Evolutionary conservation across 1,140 invertebrate species (phyloP).

Genomic region (Solenopsis invicta): DNA sequence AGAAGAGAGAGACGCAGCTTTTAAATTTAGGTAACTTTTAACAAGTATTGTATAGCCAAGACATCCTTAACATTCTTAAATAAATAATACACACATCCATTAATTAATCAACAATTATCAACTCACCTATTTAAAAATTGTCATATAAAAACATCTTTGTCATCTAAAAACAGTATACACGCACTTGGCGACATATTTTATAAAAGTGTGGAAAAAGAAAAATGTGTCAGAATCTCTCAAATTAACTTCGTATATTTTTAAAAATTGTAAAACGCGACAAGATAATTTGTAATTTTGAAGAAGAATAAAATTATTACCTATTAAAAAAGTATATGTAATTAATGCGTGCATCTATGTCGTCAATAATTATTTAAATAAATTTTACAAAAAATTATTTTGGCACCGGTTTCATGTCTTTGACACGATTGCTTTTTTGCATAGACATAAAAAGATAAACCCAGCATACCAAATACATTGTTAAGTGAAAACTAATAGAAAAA

Average conservation of each 20-base stretch:
- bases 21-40: too few species aligned
- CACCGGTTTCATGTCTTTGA: not conserved
- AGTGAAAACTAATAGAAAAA: not conserved
- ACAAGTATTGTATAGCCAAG: too few species aligned
- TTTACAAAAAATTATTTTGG: not conserved
- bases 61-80: constrained; percentile 39
- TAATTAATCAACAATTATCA: constrained; percentile 53
- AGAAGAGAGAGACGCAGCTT: too few species aligned
- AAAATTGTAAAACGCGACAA: not conserved
- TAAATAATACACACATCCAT: constrained; percentile 54
- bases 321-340: constrained; percentile 33
- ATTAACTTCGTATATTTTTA: not conserved
- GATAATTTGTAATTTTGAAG: not conserved
- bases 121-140: constrained; percentile 19
- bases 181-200: constrained; percentile 69
- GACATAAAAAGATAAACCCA: not conserved
- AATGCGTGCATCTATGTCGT: not conserved
- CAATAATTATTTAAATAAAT: not conserved
- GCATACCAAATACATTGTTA: not conserved
- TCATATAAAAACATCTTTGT: constrained; percentile 53
- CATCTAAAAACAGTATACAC: constrained; percentile 53
- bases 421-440: not conserved
- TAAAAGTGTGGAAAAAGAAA: not conserved
- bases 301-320: constrained; percentile 58
- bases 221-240: not conserved